A percentile compares a stretch with the other conserved stretches of the same genome.
These are phyloP conservation scores for Stenoptilia bipunctidactyla DNA, from an alignment of 2,888 invertebrate genomes.

Conservation along the genomic window DNA sequence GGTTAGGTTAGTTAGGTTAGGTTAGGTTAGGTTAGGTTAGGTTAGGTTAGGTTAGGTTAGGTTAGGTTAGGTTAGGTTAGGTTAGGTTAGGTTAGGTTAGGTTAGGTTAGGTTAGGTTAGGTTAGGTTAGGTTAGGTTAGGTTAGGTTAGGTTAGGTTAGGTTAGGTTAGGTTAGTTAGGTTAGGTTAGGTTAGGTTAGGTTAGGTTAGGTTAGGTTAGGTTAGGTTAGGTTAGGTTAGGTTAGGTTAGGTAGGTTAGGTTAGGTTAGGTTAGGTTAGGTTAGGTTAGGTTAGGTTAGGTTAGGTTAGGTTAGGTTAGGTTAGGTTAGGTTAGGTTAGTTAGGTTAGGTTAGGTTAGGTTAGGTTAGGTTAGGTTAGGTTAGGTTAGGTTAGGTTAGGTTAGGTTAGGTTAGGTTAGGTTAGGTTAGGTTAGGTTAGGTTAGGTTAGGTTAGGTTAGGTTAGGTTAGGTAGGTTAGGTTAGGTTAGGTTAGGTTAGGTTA, in stretches of 20 bases:
- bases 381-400: constrained; percentile 1
- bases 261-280: constrained; percentile 17
- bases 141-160: constrained; percentile 1
- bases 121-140: constrained; percentile 1
- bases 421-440: constrained; percentile 1
- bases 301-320: background rate
- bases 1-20: constrained; percentile 1
- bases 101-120: constrained; percentile 1
- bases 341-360: constrained; percentile 1
- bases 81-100: constrained; percentile 1
- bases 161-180: constrained; percentile 8
- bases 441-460: constrained; percentile 1
- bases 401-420: constrained; percentile 1
- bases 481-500: constrained; percentile 1
- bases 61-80: constrained; percentile 1
- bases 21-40: constrained; percentile 1
- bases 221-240: constrained; percentile 15
- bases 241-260: constrained; percentile 15
- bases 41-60: background rate
- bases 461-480: constrained; percentile 1
- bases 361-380: constrained; percentile 1
- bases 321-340: constrained; percentile 1
- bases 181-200: constrained; percentile 16
- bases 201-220: constrained; percentile 15
- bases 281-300: constrained; percentile 11